phyloP scores from a whole-genome alignment of 2,113 vertebrate genomes.

The Enhydra lutris region DNA sequence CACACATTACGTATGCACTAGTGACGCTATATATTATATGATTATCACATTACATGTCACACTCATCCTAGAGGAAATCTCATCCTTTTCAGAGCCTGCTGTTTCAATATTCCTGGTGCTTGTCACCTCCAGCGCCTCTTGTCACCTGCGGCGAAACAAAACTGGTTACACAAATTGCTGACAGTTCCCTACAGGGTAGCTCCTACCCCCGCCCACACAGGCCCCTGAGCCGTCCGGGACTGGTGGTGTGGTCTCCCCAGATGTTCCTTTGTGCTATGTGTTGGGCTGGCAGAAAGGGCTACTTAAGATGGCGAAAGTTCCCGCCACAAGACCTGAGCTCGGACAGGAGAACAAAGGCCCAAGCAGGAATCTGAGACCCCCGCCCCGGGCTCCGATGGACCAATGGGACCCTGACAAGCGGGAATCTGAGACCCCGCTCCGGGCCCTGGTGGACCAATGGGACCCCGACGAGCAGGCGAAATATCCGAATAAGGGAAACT shows the following conservation, averaged over 20 bases:
- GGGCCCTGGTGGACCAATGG: no score
- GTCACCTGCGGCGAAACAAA: neutral
- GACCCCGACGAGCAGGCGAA: no score
- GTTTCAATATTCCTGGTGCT: neutral
- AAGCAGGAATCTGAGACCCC: no score
- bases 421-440: no score
- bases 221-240: neutral
- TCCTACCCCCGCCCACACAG: rapidly evolving
- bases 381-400: no score
- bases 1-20: neutral
- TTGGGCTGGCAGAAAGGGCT: no score
- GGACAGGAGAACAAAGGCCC: no score
- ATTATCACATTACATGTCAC: rapidly evolving
- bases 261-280: rapidly evolving
- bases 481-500: no score
- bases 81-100: neutral
- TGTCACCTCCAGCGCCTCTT: neutral
- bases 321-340: no score
- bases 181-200: neutral
- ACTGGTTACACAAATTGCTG: no score
- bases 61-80: neutral
- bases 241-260: rapidly evolving
- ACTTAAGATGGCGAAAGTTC: no score
- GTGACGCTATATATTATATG: rapidly evolving
- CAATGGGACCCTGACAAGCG: no score